phyloP scores from a whole-genome alignment of 2,888 invertebrate genomes.

The Micoletzkya japonica region DNA sequence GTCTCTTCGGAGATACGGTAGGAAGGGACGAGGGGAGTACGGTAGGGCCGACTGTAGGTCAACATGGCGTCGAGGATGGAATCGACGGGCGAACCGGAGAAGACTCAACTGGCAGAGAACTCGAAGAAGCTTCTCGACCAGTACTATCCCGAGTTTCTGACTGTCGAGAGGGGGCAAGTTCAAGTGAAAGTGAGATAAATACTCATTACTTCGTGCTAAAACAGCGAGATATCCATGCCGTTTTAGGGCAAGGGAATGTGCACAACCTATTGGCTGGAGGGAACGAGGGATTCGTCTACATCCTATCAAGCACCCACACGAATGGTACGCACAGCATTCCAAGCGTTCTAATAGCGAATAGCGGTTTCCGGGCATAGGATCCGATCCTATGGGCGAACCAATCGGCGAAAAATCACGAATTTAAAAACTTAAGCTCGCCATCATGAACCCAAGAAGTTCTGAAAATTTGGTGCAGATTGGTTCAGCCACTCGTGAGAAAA shows the following conservation, averaged over 20 bases:
- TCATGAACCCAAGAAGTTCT: too few species aligned
- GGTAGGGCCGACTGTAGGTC: constrained; percentile 34
- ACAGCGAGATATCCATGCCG: background rate
- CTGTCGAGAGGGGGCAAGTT: constrained; percentile 52
- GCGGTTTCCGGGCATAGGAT: too few species aligned
- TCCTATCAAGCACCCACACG: background rate
- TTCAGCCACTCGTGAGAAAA: too few species aligned
- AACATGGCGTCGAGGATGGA: constrained; percentile 62
- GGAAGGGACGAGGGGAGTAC: background rate
- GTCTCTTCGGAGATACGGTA: constrained; percentile 62
- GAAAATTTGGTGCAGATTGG: too few species aligned
- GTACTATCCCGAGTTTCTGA: constrained; percentile 52
- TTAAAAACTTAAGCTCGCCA: too few species aligned
- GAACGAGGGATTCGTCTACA: constrained; percentile 31
- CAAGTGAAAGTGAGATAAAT: constrained; percentile 43
- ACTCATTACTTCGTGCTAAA: background rate
- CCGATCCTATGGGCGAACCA: too few species aligned
- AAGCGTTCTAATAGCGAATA: too few species aligned
- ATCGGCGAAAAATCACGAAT: too few species aligned
- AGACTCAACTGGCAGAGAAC: constrained; percentile 57
- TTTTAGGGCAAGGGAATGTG: constrained; percentile 60
- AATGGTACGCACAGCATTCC: too few species aligned
- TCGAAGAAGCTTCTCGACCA: constrained; percentile 42
- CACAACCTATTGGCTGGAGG: constrained; percentile 59
- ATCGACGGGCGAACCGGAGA: constrained; percentile 54